Evolutionary conservation across 2,113 vertebrate species (phyloP), one percentile per base, ranked within the genome.

Genomic region (Pseudopodoces humilis): DNA sequence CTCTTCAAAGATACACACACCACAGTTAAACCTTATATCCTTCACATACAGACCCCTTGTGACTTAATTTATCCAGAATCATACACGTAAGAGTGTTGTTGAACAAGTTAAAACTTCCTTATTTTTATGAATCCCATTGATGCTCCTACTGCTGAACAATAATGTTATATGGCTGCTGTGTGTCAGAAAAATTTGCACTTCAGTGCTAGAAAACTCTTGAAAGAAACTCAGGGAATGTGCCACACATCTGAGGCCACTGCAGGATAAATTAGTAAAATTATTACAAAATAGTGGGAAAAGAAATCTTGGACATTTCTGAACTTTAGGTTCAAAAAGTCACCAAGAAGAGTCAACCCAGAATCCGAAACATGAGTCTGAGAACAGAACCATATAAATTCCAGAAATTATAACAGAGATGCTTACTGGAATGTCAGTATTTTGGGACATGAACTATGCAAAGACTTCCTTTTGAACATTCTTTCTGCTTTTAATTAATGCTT

Each of bases 71-170:
- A 83, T 35, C 49, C 63, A 83, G 79, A 72, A 77, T 43, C 39
- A 39, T 13, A 24, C 25, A 71, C 44, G 2, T 25, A 52, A 77
- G 41, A 85, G 59, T 50, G 68, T 16, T 0, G 0, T 1, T 52
- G 68, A 92, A 43, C 33, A 43, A 74, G 56, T 74, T 59, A 67
- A 77, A 74, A 55, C 52, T 83, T 88, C 79, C 63, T 90, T 33
- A 58, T 71, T 92, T 94, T 89, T 75, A 70, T 75, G 35, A 88
- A 90, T 49, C 39, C 68, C 70, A 18, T 2, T 39, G 46, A 93
- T 70, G 72, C 27, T 81, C 37, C 59, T 74, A 1, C 27, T 63
- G 47, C 59, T 70, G 35, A 63, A 64, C 53, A 92, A 46, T 41
- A 65, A 75, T 7, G 35, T 72, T 69, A 69, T 31, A 74, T 3